Evolutionary conservation across 1,140 invertebrate species (phyloP), one percentile per base, ranked within the genome.

Genomic region (Aricia agestis): DNA sequence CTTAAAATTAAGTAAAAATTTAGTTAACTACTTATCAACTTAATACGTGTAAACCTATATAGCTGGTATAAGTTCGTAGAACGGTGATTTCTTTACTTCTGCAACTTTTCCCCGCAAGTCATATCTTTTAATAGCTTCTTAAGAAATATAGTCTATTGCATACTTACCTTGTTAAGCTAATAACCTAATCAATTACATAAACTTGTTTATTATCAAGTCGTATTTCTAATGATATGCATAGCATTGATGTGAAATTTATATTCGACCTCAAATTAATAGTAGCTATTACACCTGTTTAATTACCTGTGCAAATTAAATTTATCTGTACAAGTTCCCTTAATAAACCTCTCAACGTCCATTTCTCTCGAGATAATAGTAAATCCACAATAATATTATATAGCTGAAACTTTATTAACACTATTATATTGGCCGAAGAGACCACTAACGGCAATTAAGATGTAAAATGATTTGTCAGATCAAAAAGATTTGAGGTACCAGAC

Each of bases 131-230:
- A 52, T 52, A 15, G 11, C 45, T 52, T 52, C 45, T 52, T 52
- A 52, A 15, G 45, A 52, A 52, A 52, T 52, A 52, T 25, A 25
- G 25, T 52, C 45, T 52, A 36, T 36, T 5, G 36, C 9, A 52
- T 52, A 52, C 45, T 52, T 52, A 52, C 45, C 45, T 52, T 52
- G 45, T 52, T 52, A 52, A 52, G 45, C 45, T 52, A 52, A 52
- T 52, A 52, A 52, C 45, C 45, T 52, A 52, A 52, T 52, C 45
- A 63, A 63, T 19, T 19, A 63, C 9, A 63, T 17, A 63, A 63
- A 63, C 59, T 63, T 19, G 18, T 63, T 63, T 63, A 19, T 63
- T 63, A 63, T 52, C 45, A 52, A 52, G 45, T 11, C 9, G 45
- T 52, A 52, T 52, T 52, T 52, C 45, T 52, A 52, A 52, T 52